Conservation (phyloP, 2,888 invertebrate genomes). For the Toxonevra muliebris region DNA sequence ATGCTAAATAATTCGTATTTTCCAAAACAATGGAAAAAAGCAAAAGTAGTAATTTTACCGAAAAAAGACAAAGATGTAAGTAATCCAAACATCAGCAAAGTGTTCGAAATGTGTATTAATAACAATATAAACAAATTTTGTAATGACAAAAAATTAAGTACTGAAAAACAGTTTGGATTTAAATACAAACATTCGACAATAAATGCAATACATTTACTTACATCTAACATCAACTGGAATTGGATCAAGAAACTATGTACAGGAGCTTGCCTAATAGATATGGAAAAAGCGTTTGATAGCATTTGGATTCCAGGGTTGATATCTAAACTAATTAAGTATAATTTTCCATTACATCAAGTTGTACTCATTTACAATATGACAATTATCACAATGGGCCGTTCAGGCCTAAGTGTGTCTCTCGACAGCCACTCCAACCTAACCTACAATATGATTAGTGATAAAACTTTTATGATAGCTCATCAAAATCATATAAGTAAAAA, state of each 20-base stretch:
- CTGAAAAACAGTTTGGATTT: conserved; percentile 15
- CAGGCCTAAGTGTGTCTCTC: too few species aligned
- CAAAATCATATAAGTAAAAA: too few species aligned
- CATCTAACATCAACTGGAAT: conserved; percentile 19
- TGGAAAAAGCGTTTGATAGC: too few species aligned
- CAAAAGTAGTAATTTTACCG: conserved; percentile 15
- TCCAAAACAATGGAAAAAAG: conserved; percentile 23
- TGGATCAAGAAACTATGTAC: conserved; percentile 17
- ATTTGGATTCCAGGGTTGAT: not conserved
- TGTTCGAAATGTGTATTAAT: conserved; percentile 20
- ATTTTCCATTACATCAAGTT: too few species aligned
- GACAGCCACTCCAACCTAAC: too few species aligned
- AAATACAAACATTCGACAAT: conserved; percentile 22
- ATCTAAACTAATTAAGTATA: too few species aligned
- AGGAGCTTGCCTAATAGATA: conserved; percentile 10
- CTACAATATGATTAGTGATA: too few species aligned
- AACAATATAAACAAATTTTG: conserved; percentile 6
- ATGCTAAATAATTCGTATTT: conserved; percentile 21
- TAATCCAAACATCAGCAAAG: conserved; percentile 4
- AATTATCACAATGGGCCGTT: too few species aligned
- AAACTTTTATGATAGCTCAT: too few species aligned
- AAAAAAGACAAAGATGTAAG: conserved; percentile 5
- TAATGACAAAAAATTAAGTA: conserved; percentile 7
- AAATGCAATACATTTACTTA: conserved; percentile 20
- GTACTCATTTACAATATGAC: too few species aligned